Conservation (phyloP, 1,140 invertebrate genomes). For the Drosophila burlai region DNA sequence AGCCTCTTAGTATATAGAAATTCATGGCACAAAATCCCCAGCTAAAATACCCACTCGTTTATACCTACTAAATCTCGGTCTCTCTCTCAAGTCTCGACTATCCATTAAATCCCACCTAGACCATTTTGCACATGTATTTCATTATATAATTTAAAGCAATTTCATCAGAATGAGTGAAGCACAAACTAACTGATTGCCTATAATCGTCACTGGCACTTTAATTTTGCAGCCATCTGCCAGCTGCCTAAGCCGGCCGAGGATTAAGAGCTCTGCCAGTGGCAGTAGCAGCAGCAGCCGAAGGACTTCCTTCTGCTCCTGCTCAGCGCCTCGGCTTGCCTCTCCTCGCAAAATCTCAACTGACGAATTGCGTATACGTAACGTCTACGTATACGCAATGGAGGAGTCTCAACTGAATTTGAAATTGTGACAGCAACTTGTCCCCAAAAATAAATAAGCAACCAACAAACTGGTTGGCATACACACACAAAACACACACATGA, state of each 20-base stretch:
- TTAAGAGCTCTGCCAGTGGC: constrained; percentile 51
- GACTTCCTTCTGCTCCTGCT: background rate
- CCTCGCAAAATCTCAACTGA: constrained; percentile 63
- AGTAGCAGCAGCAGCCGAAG: constrained; percentile 1
- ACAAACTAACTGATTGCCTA: constrained; percentile 69
- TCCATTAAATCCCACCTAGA: constrained; percentile 8
- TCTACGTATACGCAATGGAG: constrained; percentile 42
- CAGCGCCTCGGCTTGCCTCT: constrained; percentile 12
- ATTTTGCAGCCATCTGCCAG: constrained; percentile 68
- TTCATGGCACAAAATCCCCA: constrained; percentile 2
- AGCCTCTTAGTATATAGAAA: background rate
- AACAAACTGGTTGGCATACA: constrained; percentile 38
- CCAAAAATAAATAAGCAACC: constrained; percentile 68
- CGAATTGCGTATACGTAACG: constrained; percentile 65
- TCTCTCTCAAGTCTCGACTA: background rate
- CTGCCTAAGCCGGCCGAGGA: constrained; percentile 67
- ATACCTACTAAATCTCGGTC: background rate
- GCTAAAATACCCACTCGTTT: background rate
- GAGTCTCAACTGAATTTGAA: constrained; percentile 65
- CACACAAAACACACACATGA: background rate
- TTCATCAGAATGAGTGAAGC: constrained; percentile 37
- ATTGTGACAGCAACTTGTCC: constrained; percentile 72
- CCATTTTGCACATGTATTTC: constrained; percentile 5
- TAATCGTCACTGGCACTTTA: constrained; percentile 72
- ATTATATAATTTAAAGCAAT: constrained; percentile 36